Conservation (phyloP, 2,888 invertebrate genomes). For the Xestia c-nigrum region DNA sequence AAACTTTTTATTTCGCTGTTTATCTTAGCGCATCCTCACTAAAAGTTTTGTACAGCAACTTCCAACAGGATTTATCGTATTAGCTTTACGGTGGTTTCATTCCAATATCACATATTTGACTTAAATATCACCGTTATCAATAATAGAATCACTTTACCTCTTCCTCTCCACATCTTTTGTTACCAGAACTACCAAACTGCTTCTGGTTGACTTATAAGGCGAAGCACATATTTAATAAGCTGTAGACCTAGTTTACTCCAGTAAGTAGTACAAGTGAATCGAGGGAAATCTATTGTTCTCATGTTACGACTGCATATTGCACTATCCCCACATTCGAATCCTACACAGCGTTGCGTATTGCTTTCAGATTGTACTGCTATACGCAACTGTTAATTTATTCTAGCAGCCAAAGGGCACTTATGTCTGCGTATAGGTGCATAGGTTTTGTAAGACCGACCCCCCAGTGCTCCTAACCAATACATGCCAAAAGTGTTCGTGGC, state of each 20-base stretch:
- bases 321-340: slow-evolving; percentile 12
- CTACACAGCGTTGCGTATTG: slow-evolving; percentile 31
- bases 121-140: not conserved
- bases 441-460: not conserved
- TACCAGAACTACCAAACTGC: not conserved
- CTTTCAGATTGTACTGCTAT: slow-evolving; percentile 5
- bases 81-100: not conserved
- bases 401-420: not conserved
- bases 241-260: slow-evolving; percentile 30
- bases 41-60: no score
- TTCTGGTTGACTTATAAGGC: slow-evolving; percentile 11
- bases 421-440: not conserved
- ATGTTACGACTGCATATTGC: slow-evolving; percentile 31
- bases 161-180: not conserved
- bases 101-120: not conserved
- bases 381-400: slow-evolving; percentile 23
- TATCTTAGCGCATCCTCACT: not conserved
- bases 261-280: slow-evolving; percentile 17
- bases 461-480: not conserved
- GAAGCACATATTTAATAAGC: slow-evolving; percentile 20
- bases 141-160: not conserved
- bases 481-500: not conserved
- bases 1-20: no score
- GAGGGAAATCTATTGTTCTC: slow-evolving; percentile 52
- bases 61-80: not conserved